Evolutionary conservation across 2,888 invertebrate genomes (phyloP).

Genomic region (Phaedon cochleariae): DNA sequence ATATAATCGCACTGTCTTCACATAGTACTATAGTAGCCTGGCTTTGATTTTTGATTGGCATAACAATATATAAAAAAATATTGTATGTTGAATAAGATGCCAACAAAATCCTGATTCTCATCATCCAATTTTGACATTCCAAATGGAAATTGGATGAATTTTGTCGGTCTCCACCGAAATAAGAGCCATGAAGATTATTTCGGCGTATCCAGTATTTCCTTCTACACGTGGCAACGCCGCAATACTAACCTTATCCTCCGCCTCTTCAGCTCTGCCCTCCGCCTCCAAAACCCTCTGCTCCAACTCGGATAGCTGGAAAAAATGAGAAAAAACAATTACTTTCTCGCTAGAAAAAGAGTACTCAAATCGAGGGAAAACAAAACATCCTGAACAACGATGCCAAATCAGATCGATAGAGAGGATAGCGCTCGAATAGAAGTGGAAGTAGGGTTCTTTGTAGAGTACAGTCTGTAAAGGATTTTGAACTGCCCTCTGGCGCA

Average conservation of each 20-base stretch:
- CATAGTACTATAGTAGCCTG: too few species aligned
- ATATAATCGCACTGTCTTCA: too few species aligned
- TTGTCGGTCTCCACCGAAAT: too few species aligned
- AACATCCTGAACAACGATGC: not conserved
- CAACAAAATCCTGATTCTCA: too few species aligned
- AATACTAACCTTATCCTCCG: constrained; percentile 88
- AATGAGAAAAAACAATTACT: constrained; percentile 49
- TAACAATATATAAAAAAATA: too few species aligned
- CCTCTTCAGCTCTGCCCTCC: constrained; percentile 91
- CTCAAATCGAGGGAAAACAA: not conserved
- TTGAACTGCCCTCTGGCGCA: constrained; percentile 27
- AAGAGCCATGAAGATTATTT: not conserved
- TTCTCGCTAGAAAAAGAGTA: constrained; percentile 8
- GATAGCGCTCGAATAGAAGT: not conserved
- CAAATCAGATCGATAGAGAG: constrained; percentile 1
- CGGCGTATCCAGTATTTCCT: not conserved
- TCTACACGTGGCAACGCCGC: not conserved
- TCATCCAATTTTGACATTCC: too few species aligned
- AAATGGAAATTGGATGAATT: too few species aligned
- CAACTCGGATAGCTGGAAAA: constrained; percentile 90
- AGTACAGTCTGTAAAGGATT: not conserved
- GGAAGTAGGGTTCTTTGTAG: not conserved
- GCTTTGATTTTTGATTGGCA: too few species aligned
- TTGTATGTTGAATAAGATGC: too few species aligned
- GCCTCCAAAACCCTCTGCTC: constrained; percentile 93